phyloP scores from a whole-genome alignment of 2,797 vertebrate species.

The Poeciliopsis infans region DNA sequence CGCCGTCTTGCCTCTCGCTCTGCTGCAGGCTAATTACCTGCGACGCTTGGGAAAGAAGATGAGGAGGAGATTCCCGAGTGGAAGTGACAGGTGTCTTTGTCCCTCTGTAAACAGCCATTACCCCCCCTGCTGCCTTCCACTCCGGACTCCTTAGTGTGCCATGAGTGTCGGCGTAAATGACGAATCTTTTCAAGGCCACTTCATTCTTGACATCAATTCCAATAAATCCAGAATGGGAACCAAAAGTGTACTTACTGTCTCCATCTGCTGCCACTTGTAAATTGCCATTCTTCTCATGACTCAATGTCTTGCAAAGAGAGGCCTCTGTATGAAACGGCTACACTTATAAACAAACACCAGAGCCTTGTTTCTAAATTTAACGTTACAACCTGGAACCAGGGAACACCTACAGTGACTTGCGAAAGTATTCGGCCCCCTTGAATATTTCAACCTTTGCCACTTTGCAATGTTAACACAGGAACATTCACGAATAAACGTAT shows the following conservation, averaged over 20 bases:
- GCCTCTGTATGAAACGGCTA: neutral
- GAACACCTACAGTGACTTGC: neutral
- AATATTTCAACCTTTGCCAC: too few species aligned
- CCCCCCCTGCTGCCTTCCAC: neutral
- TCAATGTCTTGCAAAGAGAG: neutral
- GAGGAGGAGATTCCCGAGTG: constrained; percentile 49
- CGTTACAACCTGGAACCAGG: too few species aligned
- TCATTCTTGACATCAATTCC: constrained; percentile 38
- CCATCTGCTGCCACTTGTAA: neutral
- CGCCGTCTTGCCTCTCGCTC: constrained; percentile 46
- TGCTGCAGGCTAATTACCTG: constrained; percentile 62
- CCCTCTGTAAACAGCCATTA: constrained; percentile 18
- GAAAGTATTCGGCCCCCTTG: too few species aligned
- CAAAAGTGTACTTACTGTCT: neutral
- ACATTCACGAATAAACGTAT: too few species aligned
- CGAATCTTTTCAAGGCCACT: constrained; percentile 41
- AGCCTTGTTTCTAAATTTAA: neutral
- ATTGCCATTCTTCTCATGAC: neutral
- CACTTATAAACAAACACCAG: neutral
- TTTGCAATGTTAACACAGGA: too few species aligned
- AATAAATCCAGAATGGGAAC: constrained; percentile 17
- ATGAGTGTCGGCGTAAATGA: constrained; percentile 20
- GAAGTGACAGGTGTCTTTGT: constrained; percentile 65
- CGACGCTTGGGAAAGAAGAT: constrained; percentile 37
- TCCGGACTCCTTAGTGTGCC: neutral